Percentiles rank a stretch among this genome's conserved stretches.
These are phyloP conservation scores for Sesia apiformis DNA, from an alignment of 2,888 invertebrate species.

Conservation along the genomic window DNA sequence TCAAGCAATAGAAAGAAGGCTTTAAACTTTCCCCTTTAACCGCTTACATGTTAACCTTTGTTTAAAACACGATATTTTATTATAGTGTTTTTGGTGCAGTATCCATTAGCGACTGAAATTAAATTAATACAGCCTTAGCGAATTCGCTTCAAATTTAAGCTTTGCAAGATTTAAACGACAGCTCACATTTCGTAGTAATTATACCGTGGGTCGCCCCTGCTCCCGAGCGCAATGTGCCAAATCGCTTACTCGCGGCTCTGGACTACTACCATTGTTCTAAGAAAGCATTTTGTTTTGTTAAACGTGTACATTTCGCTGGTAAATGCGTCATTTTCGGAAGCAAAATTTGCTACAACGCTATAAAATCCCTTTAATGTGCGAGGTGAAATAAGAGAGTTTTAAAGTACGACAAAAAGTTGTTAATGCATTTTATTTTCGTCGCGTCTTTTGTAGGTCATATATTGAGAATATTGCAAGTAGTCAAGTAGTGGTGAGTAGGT, in stretches of 20 bases:
- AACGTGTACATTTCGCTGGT: not conserved
- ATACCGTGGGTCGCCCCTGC: constrained; percentile 49
- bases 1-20: no score
- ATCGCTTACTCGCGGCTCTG: constrained; percentile 64
- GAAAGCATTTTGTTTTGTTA: not conserved
- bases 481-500: not conserved
- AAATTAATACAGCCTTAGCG: constrained; percentile 54
- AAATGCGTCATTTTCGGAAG: not conserved
- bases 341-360: not conserved
- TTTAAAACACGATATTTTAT: no score
- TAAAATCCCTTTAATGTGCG: not conserved
- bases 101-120: constrained; percentile 37
- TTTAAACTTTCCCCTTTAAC: no score
- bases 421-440: no score
- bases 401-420: no score
- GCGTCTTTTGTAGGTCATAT: not conserved
- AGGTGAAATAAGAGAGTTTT: not conserved
- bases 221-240: constrained; percentile 65
- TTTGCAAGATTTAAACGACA: constrained; percentile 68
- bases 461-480: not conserved
- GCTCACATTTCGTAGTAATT: constrained; percentile 68
- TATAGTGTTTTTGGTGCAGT: not conserved
- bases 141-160: constrained; percentile 64
- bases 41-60: no score
- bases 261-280: constrained; percentile 35